A percentile compares a stretch with the other conserved stretches of the same genome.
These are phyloP conservation scores for Aphyosemion australe DNA, from an alignment of 2,113 vertebrate genomes.

Conservation along the genomic window DNA sequence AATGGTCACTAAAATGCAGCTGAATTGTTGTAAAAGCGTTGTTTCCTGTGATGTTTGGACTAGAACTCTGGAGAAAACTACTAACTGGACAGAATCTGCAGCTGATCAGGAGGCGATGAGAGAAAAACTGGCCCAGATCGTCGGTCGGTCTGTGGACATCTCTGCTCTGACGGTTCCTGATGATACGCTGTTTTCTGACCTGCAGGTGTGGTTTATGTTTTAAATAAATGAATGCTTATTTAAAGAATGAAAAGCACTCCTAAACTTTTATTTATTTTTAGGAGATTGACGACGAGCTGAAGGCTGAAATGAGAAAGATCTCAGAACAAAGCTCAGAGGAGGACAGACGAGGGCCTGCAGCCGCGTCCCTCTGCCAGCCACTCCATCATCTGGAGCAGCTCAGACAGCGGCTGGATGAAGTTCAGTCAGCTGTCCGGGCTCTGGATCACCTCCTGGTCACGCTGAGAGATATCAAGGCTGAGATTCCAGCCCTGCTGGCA, in stretches of 20 bases:
- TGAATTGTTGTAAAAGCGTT: no score
- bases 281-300: slow-evolving; percentile 53
- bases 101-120: slow-evolving; percentile 68
- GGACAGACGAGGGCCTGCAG: slow-evolving; percentile 54
- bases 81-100: slow-evolving; percentile 74
- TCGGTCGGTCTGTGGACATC: slow-evolving; percentile 65
- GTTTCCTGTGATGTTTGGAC: slow-evolving; percentile 2
- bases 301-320: slow-evolving; percentile 72
- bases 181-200: slow-evolving; percentile 40
- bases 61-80: slow-evolving; percentile 78
- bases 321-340: slow-evolving; percentile 50
- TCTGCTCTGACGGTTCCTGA: slow-evolving; percentile 67
- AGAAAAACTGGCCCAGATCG: slow-evolving; percentile 67
- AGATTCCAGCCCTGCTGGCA: slow-evolving; percentile 31
- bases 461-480: slow-evolving; percentile 62
- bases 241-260: neutral
- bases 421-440: slow-evolving; percentile 64
- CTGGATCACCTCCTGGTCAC: slow-evolving; percentile 80
- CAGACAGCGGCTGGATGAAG: slow-evolving; percentile 62
- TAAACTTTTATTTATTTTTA: slow-evolving; percentile 14
- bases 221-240: neutral
- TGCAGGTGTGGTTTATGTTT: slow-evolving; percentile 63
- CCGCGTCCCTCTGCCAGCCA: slow-evolving; percentile 59
- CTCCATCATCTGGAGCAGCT: slow-evolving; percentile 74
- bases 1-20: no score